Conservation (phyloP, 2,888 invertebrate species). For the Tipula vernalis region DNA sequence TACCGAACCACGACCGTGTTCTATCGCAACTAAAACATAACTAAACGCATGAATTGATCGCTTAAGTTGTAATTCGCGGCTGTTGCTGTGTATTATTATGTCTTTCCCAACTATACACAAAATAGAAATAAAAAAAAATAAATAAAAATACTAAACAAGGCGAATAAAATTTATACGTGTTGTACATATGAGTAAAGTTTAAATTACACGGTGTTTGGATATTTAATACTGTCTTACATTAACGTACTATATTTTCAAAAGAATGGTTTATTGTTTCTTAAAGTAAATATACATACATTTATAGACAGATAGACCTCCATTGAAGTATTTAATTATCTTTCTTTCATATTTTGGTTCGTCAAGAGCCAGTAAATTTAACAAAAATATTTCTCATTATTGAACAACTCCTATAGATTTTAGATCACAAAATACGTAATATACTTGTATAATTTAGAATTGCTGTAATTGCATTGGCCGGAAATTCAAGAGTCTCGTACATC, state of each 20-base stretch:
- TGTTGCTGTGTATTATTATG: not conserved
- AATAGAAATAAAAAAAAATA: not conserved
- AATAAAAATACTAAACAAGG: not conserved
- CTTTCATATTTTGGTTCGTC: not conserved
- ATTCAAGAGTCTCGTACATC: not conserved
- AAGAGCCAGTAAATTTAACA: not conserved
- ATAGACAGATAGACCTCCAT: not conserved
- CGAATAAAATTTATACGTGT: not conserved
- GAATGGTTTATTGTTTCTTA: not conserved
- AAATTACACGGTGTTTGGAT: not conserved
- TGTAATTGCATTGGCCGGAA: not conserved
- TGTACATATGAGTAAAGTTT: not conserved
- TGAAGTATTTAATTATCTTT: not conserved
- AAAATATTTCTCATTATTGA: not conserved
- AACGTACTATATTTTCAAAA: not conserved
- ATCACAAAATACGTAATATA: not conserved
- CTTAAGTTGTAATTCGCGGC: not conserved
- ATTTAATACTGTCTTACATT: not conserved
- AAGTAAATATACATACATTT: not conserved
- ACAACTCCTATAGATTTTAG: not conserved
- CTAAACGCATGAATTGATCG: not conserved
- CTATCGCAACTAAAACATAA: not conserved
- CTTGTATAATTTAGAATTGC: not conserved
- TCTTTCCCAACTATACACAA: not conserved
- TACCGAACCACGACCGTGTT: not conserved